Evolutionary conservation across 2,797 vertebrate genomes (phyloP).

Genomic region (Taenioides sp.): DNA sequence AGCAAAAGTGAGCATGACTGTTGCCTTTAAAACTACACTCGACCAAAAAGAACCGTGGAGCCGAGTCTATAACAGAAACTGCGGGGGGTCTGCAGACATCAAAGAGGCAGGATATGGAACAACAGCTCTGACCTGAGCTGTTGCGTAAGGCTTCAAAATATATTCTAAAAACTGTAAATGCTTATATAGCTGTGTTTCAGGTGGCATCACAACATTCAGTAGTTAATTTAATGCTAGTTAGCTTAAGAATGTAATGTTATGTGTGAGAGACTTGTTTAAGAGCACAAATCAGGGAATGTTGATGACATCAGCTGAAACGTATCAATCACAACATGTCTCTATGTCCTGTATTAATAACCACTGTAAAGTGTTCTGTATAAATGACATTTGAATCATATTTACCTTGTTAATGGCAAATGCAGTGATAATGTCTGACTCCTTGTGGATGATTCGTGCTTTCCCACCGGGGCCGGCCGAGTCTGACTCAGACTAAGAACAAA

Average conservation of each 20-base stretch:
- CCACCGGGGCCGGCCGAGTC: constrained; percentile 82
- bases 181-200: no score
- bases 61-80: constrained; percentile 20
- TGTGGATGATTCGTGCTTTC: constrained; percentile 97
- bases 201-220: no score
- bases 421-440: constrained; percentile 98
- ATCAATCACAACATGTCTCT: neutral
- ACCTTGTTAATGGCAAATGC: constrained; percentile 99
- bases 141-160: constrained; percentile 2
- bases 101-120: constrained; percentile 12
- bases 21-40: constrained; percentile 6
- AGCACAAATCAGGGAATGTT: no score
- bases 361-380: neutral
- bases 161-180: neutral
- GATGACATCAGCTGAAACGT: neutral
- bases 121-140: constrained; percentile 7
- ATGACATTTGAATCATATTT: constrained; percentile 23
- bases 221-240: no score
- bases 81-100: constrained; percentile 16
- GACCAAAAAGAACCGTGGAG: constrained; percentile 7
- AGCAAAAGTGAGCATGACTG: constrained; percentile 13
- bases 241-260: no score
- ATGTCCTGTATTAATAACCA: neutral
- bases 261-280: no score
- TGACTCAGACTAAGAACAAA: constrained; percentile 80